Conservation (phyloP, 2,113 vertebrate species). For the Triplophysa dalaica region DNA sequence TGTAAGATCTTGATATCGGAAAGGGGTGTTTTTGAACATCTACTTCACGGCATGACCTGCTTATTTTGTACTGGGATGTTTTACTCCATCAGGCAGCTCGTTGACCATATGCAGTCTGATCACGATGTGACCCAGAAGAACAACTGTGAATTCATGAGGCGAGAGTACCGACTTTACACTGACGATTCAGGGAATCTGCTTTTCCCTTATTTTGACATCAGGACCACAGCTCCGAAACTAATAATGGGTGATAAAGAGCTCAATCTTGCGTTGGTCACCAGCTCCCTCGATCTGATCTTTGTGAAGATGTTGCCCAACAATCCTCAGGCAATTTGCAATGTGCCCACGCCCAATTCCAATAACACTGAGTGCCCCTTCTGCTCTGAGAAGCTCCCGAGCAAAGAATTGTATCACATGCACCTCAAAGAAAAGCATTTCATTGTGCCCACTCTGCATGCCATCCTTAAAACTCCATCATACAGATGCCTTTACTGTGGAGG, state of each 20-base stretch:
- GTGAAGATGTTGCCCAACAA: slow-evolving; percentile 83
- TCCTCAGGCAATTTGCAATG: slow-evolving; percentile 58
- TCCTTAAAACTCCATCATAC: slow-evolving; percentile 90
- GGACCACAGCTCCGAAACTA: slow-evolving; percentile 81
- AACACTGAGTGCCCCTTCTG: slow-evolving; percentile 87
- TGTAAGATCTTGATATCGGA: slow-evolving; percentile 87
- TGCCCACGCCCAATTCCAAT: slow-evolving; percentile 61
- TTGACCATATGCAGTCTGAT: slow-evolving; percentile 79
- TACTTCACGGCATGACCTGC: slow-evolving; percentile 90
- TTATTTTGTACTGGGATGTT: slow-evolving; percentile 89
- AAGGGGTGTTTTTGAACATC: slow-evolving; percentile 85
- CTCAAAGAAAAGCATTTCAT: slow-evolving; percentile 91
- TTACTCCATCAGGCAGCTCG: slow-evolving; percentile 83
- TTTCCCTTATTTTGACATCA: slow-evolving; percentile 91
- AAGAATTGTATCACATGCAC: slow-evolving; percentile 81
- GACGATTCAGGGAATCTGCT: slow-evolving; percentile 80
- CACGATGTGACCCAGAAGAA: slow-evolving; percentile 83
- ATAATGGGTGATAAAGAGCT: slow-evolving; percentile 87
- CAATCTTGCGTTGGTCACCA: slow-evolving; percentile 85
- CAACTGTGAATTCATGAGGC: slow-evolving; percentile 84
- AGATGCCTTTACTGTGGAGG: slow-evolving; percentile 97
- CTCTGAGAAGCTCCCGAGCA: slow-evolving; percentile 76
- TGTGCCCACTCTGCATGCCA: slow-evolving; percentile 89
- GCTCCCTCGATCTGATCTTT: slow-evolving; percentile 80
- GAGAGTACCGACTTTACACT: slow-evolving; percentile 81